Evolutionary conservation across 2,797 vertebrate genomes (phyloP).

Genomic region (Naso thynnoides): DNA sequence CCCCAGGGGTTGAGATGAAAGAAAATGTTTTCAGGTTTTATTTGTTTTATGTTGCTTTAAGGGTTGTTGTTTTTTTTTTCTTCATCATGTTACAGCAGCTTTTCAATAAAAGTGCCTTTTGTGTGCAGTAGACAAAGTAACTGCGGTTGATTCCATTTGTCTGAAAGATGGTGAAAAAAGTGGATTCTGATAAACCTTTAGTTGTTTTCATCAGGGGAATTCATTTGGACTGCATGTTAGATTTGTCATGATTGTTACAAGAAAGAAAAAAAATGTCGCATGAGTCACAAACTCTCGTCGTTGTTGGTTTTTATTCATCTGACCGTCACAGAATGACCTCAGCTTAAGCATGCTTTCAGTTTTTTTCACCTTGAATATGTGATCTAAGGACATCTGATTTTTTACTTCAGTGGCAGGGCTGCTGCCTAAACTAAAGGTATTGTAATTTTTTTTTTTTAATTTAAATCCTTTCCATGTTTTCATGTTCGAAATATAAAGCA

Average conservation of each 20-base stretch:
- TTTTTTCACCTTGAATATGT: slow-evolving; percentile 26
- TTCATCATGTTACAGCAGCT: slow-evolving; percentile 54
- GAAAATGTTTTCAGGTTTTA: slow-evolving; percentile 75
- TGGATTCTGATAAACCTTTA: slow-evolving; percentile 41
- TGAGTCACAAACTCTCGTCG: slow-evolving; percentile 20
- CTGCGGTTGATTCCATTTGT: slow-evolving; percentile 55
- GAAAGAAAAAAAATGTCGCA: neutral
- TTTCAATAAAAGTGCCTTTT: slow-evolving; percentile 64
- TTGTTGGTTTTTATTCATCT: slow-evolving; percentile 31
- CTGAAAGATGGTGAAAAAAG: slow-evolving; percentile 40
- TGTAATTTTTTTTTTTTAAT: neutral
- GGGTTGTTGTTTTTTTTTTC: slow-evolving; percentile 41
- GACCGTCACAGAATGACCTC: slow-evolving; percentile 25
- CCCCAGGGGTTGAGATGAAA: slow-evolving; percentile 75
- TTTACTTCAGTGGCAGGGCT: neutral
- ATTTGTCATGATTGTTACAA: slow-evolving; percentile 32
- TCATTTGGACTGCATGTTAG: slow-evolving; percentile 49
- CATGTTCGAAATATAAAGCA: neutral
- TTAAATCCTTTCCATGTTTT: neutral
- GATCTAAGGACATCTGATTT: neutral
- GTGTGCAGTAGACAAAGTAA: slow-evolving; percentile 55
- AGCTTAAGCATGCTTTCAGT: neutral
- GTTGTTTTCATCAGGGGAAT: slow-evolving; percentile 42
- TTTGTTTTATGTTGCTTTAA: slow-evolving; percentile 75
- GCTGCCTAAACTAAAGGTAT: neutral